Evolutionary conservation across 2,113 vertebrate genomes (phyloP).

Genomic region (Mesocricetus auratus): DNA sequence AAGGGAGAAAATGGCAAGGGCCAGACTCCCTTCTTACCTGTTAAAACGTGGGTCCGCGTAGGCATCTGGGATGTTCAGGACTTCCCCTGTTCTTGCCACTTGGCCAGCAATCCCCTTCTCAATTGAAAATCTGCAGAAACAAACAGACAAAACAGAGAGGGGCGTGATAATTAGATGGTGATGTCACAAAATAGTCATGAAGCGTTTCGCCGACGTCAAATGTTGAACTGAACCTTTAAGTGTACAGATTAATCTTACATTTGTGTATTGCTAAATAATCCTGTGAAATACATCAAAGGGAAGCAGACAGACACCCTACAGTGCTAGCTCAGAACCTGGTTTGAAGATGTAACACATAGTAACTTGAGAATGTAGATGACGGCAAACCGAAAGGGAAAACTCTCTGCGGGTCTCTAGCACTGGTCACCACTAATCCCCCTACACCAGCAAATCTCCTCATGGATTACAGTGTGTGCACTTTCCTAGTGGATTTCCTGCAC

Average conservation of each 20-base stretch:
- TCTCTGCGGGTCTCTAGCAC: not conserved
- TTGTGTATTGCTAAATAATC: not conserved
- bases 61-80: slow-evolving; percentile 99
- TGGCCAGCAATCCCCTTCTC: slow-evolving; percentile 99
- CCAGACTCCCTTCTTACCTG: slow-evolving; percentile 86
- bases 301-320: not conserved
- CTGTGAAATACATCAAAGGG: not conserved
- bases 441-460: not conserved
- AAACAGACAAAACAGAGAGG: slow-evolving; percentile 57
- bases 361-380: not conserved
- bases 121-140: slow-evolving; percentile 95
- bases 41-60: slow-evolving; percentile 99
- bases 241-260: not conserved
- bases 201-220: not conserved
- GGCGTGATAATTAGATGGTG: not conserved
- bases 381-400: not conserved
- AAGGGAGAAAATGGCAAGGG: rapidly evolving
- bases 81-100: slow-evolving; percentile 97
- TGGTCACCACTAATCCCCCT: not conserved
- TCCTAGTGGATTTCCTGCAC: not conserved
- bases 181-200: not conserved
- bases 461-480: not conserved
- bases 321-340: not conserved
- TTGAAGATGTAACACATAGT: not conserved
- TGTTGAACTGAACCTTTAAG: not conserved